Evolutionary conservation across 1,140 invertebrate genomes (phyloP).

Genomic region (Harpegnathos saltator): DNA sequence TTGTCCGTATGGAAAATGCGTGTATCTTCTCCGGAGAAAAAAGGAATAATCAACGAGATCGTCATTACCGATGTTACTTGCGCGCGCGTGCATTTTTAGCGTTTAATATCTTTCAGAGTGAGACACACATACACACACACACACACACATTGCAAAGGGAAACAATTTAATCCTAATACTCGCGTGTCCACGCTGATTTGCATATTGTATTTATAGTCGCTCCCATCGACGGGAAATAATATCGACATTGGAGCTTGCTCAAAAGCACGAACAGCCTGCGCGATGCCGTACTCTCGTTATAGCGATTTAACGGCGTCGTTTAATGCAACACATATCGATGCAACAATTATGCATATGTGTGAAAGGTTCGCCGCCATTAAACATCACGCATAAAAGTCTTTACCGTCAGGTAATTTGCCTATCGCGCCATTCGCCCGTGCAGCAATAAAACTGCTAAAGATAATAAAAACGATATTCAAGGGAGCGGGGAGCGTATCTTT

Average conservation of each 20-base stretch:
- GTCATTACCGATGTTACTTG: too few species aligned
- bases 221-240: background rate
- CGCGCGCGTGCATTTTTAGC: too few species aligned
- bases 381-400: slow-evolving; percentile 51
- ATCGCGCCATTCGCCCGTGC: slow-evolving; percentile 20
- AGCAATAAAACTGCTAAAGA: slow-evolving; percentile 14
- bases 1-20: background rate
- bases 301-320: slow-evolving; percentile 48
- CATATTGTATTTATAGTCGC: slow-evolving; percentile 43
- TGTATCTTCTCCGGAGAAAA: background rate
- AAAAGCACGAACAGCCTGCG: slow-evolving; percentile 11
- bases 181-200: slow-evolving; percentile 9
- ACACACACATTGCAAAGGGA: background rate
- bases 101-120: too few species aligned
- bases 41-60: background rate
- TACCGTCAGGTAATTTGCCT: slow-evolving; percentile 41
- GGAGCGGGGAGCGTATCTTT: slow-evolving; percentile 3
- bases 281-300: slow-evolving; percentile 25
- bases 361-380: slow-evolving; percentile 34
- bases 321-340: slow-evolving; percentile 41
- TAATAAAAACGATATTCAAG: slow-evolving; percentile 48
- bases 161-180: slow-evolving; percentile 22
- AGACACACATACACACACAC: too few species aligned
- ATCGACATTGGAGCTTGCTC: slow-evolving; percentile 46
- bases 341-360: slow-evolving; percentile 10